Percentiles rank a stretch among this genome's conserved stretches.
Conservation (phyloP, 1,140 invertebrate species). For the Bursaphelenchus mucronatus region DNA sequence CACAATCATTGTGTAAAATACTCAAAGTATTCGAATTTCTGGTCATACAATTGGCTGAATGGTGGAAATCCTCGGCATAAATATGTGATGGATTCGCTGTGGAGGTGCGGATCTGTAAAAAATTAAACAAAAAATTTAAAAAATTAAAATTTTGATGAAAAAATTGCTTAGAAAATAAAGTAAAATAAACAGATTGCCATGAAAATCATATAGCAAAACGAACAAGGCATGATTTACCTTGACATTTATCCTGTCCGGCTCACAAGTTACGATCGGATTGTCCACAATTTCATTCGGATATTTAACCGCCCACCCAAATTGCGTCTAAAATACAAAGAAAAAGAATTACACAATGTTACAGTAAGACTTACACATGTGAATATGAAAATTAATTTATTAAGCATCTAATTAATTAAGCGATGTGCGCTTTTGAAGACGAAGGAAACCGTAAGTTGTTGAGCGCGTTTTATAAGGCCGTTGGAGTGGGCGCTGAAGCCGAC, state of each 20-base stretch:
- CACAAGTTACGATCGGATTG: constrained; percentile 56
- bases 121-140: neutral
- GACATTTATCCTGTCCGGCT: constrained; percentile 49
- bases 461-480: too few relatives aligned
- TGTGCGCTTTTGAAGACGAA: too few relatives aligned
- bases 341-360: too few relatives aligned
- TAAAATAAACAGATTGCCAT: constrained; percentile 7
- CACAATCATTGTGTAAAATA: constrained; percentile 54
- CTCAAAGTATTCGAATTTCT: constrained; percentile 54
- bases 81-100: constrained; percentile 57
- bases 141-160: constrained; percentile 7
- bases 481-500: too few relatives aligned
- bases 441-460: too few relatives aligned
- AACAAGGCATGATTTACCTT: constrained; percentile 41
- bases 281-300: constrained; percentile 59
- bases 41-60: constrained; percentile 47
- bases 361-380: too few relatives aligned
- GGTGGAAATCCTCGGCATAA: constrained; percentile 57
- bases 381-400: too few relatives aligned
- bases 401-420: too few relatives aligned
- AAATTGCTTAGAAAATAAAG: constrained; percentile 13
- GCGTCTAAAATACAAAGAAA: too few relatives aligned
- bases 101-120: constrained; percentile 50
- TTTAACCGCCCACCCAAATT: constrained; percentile 10
- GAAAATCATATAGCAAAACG: neutral